Conservation (phyloP, 64 coral and sea anemone genomes). For the Montipora foliosa region DNA sequence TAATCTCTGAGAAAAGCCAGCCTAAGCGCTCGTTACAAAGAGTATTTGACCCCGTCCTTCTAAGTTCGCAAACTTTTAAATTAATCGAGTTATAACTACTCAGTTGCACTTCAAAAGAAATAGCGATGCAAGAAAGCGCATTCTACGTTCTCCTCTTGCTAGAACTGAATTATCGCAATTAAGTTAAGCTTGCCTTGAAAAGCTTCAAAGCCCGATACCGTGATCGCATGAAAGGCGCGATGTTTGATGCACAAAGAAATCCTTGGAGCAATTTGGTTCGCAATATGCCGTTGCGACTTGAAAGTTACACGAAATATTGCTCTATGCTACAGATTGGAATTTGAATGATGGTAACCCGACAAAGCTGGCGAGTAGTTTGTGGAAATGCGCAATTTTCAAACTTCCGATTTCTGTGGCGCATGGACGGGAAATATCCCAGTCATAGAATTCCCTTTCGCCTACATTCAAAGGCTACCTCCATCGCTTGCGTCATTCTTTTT, state of each 20-base stretch:
- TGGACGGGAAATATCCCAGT: too few species aligned
- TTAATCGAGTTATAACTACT: neutral
- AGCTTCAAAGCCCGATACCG: neutral
- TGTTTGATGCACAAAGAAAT: too few species aligned
- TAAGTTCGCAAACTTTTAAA: neutral
- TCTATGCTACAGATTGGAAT: too few species aligned
- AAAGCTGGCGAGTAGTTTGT: too few species aligned
- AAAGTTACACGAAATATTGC: too few species aligned
- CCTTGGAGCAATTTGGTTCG: too few species aligned
- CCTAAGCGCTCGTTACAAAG: neutral
- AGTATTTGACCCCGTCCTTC: neutral
- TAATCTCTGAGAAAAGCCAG: neutral
- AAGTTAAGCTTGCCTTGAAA: neutral
- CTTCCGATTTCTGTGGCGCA: too few species aligned
- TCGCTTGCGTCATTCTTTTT: neutral
- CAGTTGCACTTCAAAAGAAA: neutral
- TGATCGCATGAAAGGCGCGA: neutral
- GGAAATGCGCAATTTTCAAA: too few species aligned
- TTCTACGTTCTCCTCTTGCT: neutral
- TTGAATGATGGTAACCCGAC: too few species aligned
- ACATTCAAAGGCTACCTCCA: neutral
- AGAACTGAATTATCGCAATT: neutral
- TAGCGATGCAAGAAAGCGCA: neutral
- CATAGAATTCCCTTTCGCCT: too few species aligned
- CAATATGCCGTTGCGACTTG: too few species aligned